A percentile compares a stretch with the other conserved stretches of the same genome.
Conservation (phyloP, 2,113 vertebrate genomes). For the Triplophysa dalaica region DNA sequence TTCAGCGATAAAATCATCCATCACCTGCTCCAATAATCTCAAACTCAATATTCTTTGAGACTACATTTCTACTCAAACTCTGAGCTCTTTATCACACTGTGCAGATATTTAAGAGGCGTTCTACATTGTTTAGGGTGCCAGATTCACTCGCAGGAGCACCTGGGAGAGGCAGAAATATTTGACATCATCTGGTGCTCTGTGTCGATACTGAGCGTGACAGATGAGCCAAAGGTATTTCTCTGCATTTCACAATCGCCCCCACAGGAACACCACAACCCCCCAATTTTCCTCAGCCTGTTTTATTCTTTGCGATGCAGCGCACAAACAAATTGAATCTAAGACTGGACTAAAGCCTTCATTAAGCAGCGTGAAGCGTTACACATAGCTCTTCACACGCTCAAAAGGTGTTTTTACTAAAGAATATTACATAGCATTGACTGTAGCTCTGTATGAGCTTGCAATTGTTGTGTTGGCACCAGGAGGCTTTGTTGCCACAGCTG, state of each 20-base stretch:
- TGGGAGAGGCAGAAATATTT: neutral
- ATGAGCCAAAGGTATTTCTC: constrained; percentile 19
- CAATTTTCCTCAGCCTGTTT: neutral
- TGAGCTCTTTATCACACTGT: neutral
- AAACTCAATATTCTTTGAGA: neutral
- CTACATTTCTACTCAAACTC: too few species aligned
- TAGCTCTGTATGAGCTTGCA: neutral
- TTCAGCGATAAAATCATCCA: neutral
- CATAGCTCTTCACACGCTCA: neutral
- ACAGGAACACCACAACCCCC: neutral
- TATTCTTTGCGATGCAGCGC: neutral
- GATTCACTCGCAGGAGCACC: neutral
- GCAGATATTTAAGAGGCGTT: neutral
- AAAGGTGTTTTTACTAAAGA: neutral
- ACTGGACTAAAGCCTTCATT: neutral
- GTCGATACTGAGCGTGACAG: constrained; percentile 17
- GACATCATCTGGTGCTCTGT: constrained; percentile 8
- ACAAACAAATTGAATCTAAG: neutral
- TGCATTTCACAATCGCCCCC: constrained; percentile 10
- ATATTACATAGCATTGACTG: neutral
- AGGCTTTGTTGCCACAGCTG: constrained; percentile 47
- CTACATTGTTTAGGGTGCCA: neutral
- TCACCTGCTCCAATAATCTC: neutral
- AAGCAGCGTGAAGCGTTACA: neutral
- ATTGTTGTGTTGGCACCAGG: constrained; percentile 9